Conservation (phyloP, 1,140 invertebrate genomes). For the Scaptodrosophila lebanonensis region DNA sequence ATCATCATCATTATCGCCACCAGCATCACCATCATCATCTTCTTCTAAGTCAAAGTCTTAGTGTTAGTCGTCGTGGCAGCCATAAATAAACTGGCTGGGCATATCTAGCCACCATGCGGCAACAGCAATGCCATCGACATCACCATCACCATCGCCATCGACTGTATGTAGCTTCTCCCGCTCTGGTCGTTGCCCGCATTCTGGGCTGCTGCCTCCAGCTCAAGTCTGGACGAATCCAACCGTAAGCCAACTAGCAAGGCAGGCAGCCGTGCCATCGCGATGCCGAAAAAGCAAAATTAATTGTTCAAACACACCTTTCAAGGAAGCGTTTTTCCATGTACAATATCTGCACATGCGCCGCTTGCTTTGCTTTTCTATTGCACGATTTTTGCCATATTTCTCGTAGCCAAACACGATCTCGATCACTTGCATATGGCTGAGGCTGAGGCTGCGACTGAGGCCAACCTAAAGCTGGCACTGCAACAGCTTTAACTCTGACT, state of each 20-base stretch:
- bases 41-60: slow-evolving; percentile 3
- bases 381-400: slow-evolving; percentile 48
- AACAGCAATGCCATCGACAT: too few species aligned
- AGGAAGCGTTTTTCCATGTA: slow-evolving; percentile 27
- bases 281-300: slow-evolving; percentile 69
- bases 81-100: slow-evolving; percentile 54
- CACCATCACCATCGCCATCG: too few species aligned
- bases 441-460: slow-evolving; percentile 7
- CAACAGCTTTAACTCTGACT: not conserved
- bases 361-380: slow-evolving; percentile 40
- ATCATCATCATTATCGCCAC: too few species aligned
- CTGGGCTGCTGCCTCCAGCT: slow-evolving; percentile 25
- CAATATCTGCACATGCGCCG: slow-evolving; percentile 2
- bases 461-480: not conserved
- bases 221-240: slow-evolving; percentile 43
- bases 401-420: slow-evolving; percentile 30
- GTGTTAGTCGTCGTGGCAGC: slow-evolving; percentile 30
- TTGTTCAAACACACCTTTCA: slow-evolving; percentile 66
- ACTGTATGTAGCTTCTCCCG: too few species aligned
- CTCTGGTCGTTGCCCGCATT: slow-evolving; percentile 56
- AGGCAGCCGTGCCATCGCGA: not conserved
- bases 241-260: slow-evolving; percentile 2
- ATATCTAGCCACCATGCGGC: not conserved
- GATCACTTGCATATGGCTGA: not conserved
- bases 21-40: slow-evolving; percentile 33